Conservation (phyloP, 2,888 invertebrate genomes). For the Eulithis prunata region DNA sequence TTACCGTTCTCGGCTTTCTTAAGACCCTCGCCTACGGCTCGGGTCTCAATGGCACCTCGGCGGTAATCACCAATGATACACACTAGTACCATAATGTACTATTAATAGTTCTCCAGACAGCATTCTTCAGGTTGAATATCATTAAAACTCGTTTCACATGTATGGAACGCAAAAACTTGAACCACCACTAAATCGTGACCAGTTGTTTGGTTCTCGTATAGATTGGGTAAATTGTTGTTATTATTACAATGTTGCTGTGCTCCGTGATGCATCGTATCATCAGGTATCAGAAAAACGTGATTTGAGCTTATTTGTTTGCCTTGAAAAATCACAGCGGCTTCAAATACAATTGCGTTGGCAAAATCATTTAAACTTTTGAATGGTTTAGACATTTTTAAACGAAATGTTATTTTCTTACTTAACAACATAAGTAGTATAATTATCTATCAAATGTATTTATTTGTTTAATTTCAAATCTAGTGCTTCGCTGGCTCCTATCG, state of each 20-base stretch:
- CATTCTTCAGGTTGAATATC: constrained; percentile 12
- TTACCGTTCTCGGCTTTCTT: too few relatives aligned
- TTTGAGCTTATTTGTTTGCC: neutral
- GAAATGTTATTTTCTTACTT: too few relatives aligned
- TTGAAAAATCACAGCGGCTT: too few relatives aligned
- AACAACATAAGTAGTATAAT: too few relatives aligned
- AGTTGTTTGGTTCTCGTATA: constrained; percentile 11
- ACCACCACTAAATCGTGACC: constrained; percentile 25
- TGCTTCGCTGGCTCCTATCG: constrained; percentile 34
- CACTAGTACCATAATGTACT: too few relatives aligned
- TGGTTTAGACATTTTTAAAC: too few relatives aligned
- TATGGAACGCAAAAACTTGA: constrained; percentile 31
- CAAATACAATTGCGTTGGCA: too few relatives aligned
- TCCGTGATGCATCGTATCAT: neutral
- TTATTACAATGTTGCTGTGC: constrained; percentile 1
- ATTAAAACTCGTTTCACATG: constrained; percentile 31
- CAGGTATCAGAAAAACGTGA: neutral
- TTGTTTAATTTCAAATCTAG: constrained; percentile 7
- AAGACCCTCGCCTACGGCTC: too few relatives aligned
- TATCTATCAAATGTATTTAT: too few relatives aligned
- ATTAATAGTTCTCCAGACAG: neutral
- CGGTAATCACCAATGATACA: too few relatives aligned
- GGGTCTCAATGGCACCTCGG: too few relatives aligned
- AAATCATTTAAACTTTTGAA: too few relatives aligned
- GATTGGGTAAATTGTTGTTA: constrained; percentile 7